A percentile compares a stretch with the other conserved stretches of the same genome.
Evolutionary conservation across 2,888 invertebrate species (phyloP).

Genomic region (Aromia moschata): DNA sequence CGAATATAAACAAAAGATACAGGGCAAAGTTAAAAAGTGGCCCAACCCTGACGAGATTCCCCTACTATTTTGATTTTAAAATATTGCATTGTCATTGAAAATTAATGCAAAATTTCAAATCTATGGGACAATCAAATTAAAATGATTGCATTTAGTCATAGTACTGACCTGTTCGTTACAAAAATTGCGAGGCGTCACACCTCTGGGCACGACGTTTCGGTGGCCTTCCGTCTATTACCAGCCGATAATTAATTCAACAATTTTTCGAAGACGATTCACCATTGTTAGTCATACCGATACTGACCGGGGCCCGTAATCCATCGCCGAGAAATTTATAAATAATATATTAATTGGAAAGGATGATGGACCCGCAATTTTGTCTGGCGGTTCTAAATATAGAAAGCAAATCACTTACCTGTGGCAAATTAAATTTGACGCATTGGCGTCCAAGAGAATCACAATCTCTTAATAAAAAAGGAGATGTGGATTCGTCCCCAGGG

Average conservation of each 20-base stretch:
- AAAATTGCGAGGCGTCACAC: not conserved
- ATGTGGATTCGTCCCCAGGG: too few species aligned
- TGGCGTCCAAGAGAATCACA: slow-evolving; percentile 5
- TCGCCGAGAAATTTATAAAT: slow-evolving; percentile 10
- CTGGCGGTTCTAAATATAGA: slow-evolving; percentile 23
- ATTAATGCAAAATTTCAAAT: not conserved
- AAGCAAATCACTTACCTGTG: slow-evolving; percentile 26
- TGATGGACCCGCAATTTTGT: slow-evolving; percentile 17
- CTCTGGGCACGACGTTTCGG: too few species aligned
- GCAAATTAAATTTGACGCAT: slow-evolving; percentile 9
- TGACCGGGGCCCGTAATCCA: slow-evolving; percentile 18
- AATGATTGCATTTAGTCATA: not conserved
- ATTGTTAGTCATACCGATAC: not conserved
- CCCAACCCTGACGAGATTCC: too few species aligned
- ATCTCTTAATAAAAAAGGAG: too few species aligned
- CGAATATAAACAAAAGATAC: too few species aligned
- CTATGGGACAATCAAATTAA: not conserved
- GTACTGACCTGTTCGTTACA: not conserved
- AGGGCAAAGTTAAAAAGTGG: too few species aligned
- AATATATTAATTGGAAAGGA: slow-evolving; percentile 14
- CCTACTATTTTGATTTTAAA: too few species aligned
- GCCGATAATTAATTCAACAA: not conserved
- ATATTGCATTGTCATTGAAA: not conserved
- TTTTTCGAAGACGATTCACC: not conserved
- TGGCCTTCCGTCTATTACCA: not conserved